Evolutionary conservation across 2,113 vertebrate genomes (phyloP).

Genomic region (Puntigrus tetrazona): DNA sequence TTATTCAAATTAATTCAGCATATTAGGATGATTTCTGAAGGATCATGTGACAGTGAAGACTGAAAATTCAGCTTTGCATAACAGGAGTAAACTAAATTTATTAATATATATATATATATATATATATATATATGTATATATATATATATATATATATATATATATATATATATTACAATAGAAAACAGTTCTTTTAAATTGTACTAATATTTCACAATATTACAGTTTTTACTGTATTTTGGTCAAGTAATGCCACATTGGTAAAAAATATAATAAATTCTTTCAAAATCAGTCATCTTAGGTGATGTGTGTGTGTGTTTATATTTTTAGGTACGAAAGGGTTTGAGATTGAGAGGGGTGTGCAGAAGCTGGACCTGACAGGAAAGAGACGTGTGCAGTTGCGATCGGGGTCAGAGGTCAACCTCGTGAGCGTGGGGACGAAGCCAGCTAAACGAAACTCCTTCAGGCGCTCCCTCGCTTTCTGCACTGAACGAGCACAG

Average conservation of each 20-base stretch:
- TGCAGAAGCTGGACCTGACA: conserved; percentile 77
- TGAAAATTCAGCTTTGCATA: background rate
- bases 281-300: background rate
- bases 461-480: conserved; percentile 75
- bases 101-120: too few species aligned
- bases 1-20: background rate
- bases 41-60: background rate
- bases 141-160: too few species aligned
- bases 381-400: conserved; percentile 63
- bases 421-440: conserved; percentile 67
- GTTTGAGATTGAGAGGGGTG: conserved; percentile 65
- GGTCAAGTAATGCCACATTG: background rate
- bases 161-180: background rate
- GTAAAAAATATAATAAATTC: background rate
- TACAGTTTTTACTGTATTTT: background rate
- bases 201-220: background rate
- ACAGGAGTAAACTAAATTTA: background rate
- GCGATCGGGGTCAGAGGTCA: conserved; percentile 79
- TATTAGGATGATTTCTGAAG: background rate
- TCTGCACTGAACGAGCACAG: conserved; percentile 76
- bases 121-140: too few species aligned
- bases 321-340: conserved; percentile 65
- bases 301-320: conserved; percentile 33
- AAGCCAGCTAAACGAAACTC: conserved; percentile 74
- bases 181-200: background rate